Conservation (phyloP, 2,888 invertebrate species). For the Lithophane ornitopus region DNA sequence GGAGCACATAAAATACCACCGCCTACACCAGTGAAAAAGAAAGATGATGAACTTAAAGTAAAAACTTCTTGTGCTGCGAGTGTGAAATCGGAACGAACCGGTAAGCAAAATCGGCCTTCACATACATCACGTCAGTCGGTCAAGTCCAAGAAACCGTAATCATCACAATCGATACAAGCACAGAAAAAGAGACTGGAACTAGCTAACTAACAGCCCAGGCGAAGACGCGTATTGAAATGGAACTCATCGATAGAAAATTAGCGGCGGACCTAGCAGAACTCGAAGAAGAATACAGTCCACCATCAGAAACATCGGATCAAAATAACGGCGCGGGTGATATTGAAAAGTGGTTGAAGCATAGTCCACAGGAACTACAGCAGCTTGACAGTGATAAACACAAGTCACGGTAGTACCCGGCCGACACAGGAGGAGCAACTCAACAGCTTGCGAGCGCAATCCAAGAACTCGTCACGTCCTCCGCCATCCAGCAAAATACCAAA, state of each 20-base stretch:
- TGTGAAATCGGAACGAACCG: background rate
- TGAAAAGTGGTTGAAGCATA: background rate
- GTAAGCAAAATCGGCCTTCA: background rate
- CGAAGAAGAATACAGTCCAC: slow-evolving; percentile 3
- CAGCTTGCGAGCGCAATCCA: background rate
- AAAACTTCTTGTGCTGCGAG: background rate
- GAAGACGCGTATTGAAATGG: background rate
- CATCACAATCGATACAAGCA: background rate
- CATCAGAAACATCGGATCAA: background rate
- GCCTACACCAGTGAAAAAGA: background rate
- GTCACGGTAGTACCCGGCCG: background rate
- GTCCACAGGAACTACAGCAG: slow-evolving; percentile 5
- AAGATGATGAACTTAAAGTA: background rate
- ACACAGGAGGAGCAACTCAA: background rate
- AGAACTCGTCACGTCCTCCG: background rate
- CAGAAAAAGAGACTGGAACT: slow-evolving; percentile 3
- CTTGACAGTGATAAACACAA: background rate
- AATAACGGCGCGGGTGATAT: slow-evolving; percentile 1
- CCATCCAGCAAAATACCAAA: background rate
- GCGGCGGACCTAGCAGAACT: background rate
- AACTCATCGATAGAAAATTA: slow-evolving; percentile 1
- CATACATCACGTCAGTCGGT: background rate
- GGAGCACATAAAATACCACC: background rate
- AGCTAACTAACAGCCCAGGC: slow-evolving; percentile 1
- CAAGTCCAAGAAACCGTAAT: background rate